Evolutionary conservation across 2,888 invertebrate species (phyloP), one percentile per base, ranked within the genome.

Genomic region (Acanthococcus lagerstroemiae): DNA sequence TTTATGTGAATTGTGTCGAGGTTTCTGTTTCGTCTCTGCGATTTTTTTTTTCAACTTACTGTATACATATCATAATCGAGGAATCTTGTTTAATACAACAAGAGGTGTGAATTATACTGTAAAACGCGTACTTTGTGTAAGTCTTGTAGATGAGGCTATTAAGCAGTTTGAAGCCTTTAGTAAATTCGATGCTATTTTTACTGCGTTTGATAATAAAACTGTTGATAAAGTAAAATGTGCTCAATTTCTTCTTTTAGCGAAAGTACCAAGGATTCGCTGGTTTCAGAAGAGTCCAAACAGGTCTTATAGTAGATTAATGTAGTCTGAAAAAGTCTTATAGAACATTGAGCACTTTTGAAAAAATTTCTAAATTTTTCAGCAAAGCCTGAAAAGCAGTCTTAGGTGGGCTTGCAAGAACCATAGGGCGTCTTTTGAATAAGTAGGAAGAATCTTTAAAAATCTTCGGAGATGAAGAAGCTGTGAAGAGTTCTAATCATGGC

Each of bases 201-300:
- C 60, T 46, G 60, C 60, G 60, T 60, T 60, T 60, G 45, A 60
- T 60, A 60, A 60, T 60, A 60, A 60, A 60, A 60, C 48, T 48
- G 60, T 60, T 60, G 19, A 60, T 45, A 60, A 60, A 60, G 48
- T 45, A 37, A 15, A 37, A 37, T 37, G 37, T 37, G 7, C 7
- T 7, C 37, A 37, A 9, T 37, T 37, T 37, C 37, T 37, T 37
- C 6, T 37, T 37, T 37, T n/a, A n/a, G n/a, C n/a, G n/a, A n/a
- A n/a, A n/a, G n/a, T n/a, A n/a, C n/a, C n/a, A n/a, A n/a, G n/a
- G n/a, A n/a, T n/a, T n/a, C n/a, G n/a, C n/a, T n/a, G n/a, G n/a
- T n/a, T n/a, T n/a, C n/a, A n/a, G n/a, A n/a, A n/a, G n/a, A n/a
- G n/a, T n/a, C n/a, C n/a, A n/a, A n/a, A n/a, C n/a, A n/a, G n/a